Base-by-base conservation (phyloP, 2,888 invertebrate genomes). In the Hydriomena furcata region DNA sequence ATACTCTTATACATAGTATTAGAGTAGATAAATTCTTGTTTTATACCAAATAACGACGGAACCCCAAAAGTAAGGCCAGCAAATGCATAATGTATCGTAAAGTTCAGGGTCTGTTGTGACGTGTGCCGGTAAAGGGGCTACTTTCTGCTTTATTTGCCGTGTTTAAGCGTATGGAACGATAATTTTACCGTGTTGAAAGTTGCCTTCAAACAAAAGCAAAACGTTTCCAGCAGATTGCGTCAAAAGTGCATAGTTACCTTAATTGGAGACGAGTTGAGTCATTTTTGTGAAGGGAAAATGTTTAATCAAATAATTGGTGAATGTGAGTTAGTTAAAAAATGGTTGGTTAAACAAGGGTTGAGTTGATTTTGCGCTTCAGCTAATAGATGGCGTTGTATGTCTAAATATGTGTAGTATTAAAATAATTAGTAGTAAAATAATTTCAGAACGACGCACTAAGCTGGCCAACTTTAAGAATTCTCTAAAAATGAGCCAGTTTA, bases 81-180 rank as follows among this genome's bases (percentile, higher is more conserved):
- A 67, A 68, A 67, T 65, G 67, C 65, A 60, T 64, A 68, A 67
- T 65, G 67, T 66, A 60, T 64, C 63, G 61, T 69, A 68, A 72
- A 73, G 74, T 75, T 70, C 61, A 65, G 58, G 54, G 65, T 65
- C 63, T 67, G 70, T 62, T 65, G 54, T 76, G 76, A 75, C 76
- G 73, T 70, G 69, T 65, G 58, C 58, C 52, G 54, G 60, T 55
- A 68, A 68, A 71, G 64, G 58, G 47, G 50, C 47, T 41, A 40
- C 53, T 46, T 32, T 49, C 31, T 56, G 44, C 43, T 52, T 46
- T 52, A 46, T 52, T 52, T 52, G 45, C 35, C 30, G 30, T 40
- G 52, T 44, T 48, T 35, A 44, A 46, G 30, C 47, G 44, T 35
- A 17, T 28, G 27, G 12, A 37, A 40, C 47, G 40, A 40, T 40